Evolutionary conservation across 1,140 invertebrate species (phyloP), one percentile per base, ranked within the genome.

Genomic region (Triops cancriformis): DNA sequence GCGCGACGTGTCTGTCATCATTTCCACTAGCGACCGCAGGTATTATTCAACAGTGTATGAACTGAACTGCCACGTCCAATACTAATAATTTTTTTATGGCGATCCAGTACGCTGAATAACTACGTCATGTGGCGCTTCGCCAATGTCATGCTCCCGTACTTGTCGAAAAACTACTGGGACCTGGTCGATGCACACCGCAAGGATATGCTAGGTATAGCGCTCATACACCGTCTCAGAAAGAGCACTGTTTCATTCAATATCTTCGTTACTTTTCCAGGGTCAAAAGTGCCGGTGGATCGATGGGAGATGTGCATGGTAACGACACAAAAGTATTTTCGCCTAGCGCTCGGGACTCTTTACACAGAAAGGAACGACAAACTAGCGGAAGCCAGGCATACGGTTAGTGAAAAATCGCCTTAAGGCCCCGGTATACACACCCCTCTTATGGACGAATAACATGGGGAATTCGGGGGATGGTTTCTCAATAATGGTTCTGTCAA

Each of bases 111-210:
- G 9, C 80, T 89, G 73, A 90, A 90, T 82, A 88, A 89, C 80
- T 90, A 90, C 81, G 80, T 90, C 51, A 87, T 89, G 79, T 91
- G 89, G 88, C 86, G 85, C 74, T 82, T 90, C 41, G 86, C 87
- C 6, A 82, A 85, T 9, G 83, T 85, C 45, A 90, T 88, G 82
- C 81, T 88, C 9, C 88, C 88, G 6, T 89, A 88, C 80, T 82
- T 90, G 75, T 87, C 88, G 1, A 83, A 86, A 79, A 84, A 86
- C 45, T 89, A 86, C 81, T 85, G 86, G 42, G 84, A 88, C 23
- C 85, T 86, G 14, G 81, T 86, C 64, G 83, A 88, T 80, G 82
- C 86, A 26, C 89, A 87, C 80, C 83, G 85, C 76, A 84, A 85
- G 73, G 85, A 87, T 78, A 80, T 87, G 37, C 85, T 83, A 77